Conservation (phyloP, 2,888 invertebrate species). For the Drosophila acutilabella region DNA sequence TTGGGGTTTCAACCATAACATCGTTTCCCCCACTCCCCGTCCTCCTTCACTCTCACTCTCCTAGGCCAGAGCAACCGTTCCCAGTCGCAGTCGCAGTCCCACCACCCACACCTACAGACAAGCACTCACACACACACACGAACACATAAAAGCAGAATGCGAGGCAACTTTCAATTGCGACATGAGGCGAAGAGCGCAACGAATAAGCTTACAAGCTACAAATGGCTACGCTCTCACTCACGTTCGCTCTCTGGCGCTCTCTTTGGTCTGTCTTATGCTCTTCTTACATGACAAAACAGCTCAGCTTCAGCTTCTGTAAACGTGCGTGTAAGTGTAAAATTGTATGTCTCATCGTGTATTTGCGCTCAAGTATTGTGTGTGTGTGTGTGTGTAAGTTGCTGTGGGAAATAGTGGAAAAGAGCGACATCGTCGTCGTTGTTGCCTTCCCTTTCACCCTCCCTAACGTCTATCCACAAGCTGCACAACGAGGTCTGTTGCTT, state of each 20-base stretch:
- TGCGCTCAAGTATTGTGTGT: too few species aligned
- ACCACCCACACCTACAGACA: slow-evolving; percentile 39
- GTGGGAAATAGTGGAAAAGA: slow-evolving; percentile 79
- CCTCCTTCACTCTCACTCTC: slow-evolving; percentile 7
- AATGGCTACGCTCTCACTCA: slow-evolving; percentile 32
- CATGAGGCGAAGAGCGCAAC: slow-evolving; percentile 65
- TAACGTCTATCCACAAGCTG: slow-evolving; percentile 16
- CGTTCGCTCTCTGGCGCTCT: slow-evolving; percentile 19
- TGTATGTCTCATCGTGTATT: slow-evolving; percentile 24
- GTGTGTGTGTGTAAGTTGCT: slow-evolving; percentile 31
- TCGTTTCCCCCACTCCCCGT: slow-evolving; percentile 9
- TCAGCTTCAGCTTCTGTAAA: slow-evolving; percentile 63
- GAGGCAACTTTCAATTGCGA: slow-evolving; percentile 77
- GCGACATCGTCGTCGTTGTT: slow-evolving; percentile 42
- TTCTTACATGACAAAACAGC: slow-evolving; percentile 70
- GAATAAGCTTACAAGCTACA: slow-evolving; percentile 42
- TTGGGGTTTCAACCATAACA: slow-evolving; percentile 60
- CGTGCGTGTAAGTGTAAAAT: slow-evolving; percentile 44
- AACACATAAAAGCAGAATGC: slow-evolving; percentile 21
- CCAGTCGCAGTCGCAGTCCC: slow-evolving; percentile 29
- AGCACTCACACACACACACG: slow-evolving; percentile 19
- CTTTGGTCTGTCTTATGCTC: slow-evolving; percentile 20
- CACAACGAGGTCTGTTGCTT: slow-evolving; percentile 75
- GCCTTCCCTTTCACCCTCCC: slow-evolving; percentile 8
- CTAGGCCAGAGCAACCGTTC: slow-evolving; percentile 14